phyloP scores from a whole-genome alignment of 2,888 invertebrate species.

The Athetis lepigone region DNA sequence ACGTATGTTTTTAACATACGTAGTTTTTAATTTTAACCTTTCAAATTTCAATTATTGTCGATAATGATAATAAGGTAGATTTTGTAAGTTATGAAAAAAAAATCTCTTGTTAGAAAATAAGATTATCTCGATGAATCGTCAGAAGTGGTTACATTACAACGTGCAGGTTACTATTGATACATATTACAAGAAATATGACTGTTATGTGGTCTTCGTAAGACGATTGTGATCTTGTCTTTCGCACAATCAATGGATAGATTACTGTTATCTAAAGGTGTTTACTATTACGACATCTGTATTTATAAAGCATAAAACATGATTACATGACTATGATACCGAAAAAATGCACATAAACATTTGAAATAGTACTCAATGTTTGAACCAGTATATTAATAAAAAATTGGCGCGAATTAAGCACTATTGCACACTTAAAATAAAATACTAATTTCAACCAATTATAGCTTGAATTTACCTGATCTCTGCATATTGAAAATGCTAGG shows the following conservation, averaged over 20 bases:
- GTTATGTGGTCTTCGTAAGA: background rate
- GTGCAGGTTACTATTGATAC: background rate
- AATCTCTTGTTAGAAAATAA: no score
- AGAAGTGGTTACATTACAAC: background rate
- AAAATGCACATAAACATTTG: constrained; percentile 40
- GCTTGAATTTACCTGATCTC: constrained; percentile 84
- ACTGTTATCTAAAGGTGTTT: background rate
- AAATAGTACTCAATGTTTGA: constrained; percentile 41
- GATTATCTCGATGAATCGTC: background rate
- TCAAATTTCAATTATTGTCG: background rate
- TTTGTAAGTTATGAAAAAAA: background rate
- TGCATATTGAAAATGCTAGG: constrained; percentile 81
- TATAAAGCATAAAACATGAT: background rate
- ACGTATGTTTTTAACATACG: no score
- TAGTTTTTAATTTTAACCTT: background rate
- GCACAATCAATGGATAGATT: background rate
- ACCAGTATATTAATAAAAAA: constrained; percentile 34
- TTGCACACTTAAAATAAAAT: constrained; percentile 3
- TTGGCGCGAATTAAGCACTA: constrained; percentile 67
- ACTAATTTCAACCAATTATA: constrained; percentile 35
- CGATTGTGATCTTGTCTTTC: constrained; percentile 5
- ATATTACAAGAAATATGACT: constrained; percentile 1
- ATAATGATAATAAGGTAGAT: background rate
- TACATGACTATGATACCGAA: background rate
- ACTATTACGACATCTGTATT: constrained; percentile 7